Evolutionary conservation across 2,888 invertebrate genomes (phyloP), one percentile per base, ranked within the genome.

Genomic region (Plagodis pulveraria): DNA sequence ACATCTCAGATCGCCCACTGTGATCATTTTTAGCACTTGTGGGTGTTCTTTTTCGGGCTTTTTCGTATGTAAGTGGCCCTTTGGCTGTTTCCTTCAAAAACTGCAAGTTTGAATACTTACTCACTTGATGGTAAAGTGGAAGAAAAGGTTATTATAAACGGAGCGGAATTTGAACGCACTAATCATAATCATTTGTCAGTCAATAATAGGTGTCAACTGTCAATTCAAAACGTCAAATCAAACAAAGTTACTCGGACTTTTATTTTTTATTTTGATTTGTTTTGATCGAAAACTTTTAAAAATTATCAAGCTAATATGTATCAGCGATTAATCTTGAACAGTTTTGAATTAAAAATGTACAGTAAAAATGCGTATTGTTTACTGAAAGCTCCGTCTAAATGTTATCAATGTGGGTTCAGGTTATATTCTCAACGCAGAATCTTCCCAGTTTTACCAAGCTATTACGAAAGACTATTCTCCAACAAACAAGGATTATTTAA

Each of bases 361-460:
- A 78, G 78, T 71, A 85, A 72, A 72, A 80, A 79, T 71, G 73
- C 76, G 69, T 81, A 80, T 73, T 72, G 86, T 67, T 68, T 87
- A 50, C 78, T 83, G 63, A 78, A 72, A 68, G 66, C 78, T 58
- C 72, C 79, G 36, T 62, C 68, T 57, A 79, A 74, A 67, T 91
- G 89, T 83, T 80, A 84, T 71, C 81, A 87, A 67, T 89, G 91
- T 73, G 80, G 84, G 67, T 75, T 81, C 80, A 87, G 86, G 83
- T 83, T 89, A 78, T 82, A 79, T 77, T 86, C 86, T 72, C 83
- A 78, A 78, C 78, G 78, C 65, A 87, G 78, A 78, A 76, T 80
- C 49, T 52, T 52, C 68, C 72, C 82, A 71, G 74, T 72, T 69
- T 71, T 80, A 71, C 77, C 77, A 76, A 86, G 83, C 80, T 76